Conservation (phyloP, 2,113 vertebrate genomes). For the Otis tarda region DNA sequence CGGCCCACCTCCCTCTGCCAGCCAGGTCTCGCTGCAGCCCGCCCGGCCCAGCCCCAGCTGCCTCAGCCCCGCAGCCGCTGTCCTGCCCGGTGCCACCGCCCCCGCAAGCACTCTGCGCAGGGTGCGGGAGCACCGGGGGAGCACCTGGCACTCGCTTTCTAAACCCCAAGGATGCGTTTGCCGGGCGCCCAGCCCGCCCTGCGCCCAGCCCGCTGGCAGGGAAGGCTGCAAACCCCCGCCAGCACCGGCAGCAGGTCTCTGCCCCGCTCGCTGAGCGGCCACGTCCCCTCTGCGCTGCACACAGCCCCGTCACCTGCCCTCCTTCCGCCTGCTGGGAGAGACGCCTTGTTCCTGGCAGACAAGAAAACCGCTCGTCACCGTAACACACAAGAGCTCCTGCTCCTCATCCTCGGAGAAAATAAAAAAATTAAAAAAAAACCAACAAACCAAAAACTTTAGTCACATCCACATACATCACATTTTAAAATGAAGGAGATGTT, state of each 20-base stretch:
- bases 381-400: not conserved
- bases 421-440: not conserved
- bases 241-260: not conserved
- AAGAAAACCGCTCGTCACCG: accelerated
- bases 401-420: not conserved
- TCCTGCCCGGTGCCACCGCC: too few species aligned
- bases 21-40: not conserved
- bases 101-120: not conserved
- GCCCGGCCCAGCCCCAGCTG: not conserved
- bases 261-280: accelerated
- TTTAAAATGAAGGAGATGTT: constrained; percentile 31
- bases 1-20: not conserved
- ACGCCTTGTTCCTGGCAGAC: not conserved
- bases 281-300: accelerated
- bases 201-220: too few species aligned
- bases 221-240: not conserved
- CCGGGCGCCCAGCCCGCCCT: too few species aligned
- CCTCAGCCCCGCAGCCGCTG: too few species aligned
- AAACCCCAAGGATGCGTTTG: accelerated
- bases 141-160: too few species aligned
- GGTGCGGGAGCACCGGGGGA: too few species aligned
- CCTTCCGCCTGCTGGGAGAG: not conserved
- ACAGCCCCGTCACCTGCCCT: not conserved
- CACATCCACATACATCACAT: constrained; percentile 56
- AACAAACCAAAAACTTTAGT: not conserved